Conservation (phyloP, 2,797 vertebrate species). For the Sebastes trivittatus region DNA sequence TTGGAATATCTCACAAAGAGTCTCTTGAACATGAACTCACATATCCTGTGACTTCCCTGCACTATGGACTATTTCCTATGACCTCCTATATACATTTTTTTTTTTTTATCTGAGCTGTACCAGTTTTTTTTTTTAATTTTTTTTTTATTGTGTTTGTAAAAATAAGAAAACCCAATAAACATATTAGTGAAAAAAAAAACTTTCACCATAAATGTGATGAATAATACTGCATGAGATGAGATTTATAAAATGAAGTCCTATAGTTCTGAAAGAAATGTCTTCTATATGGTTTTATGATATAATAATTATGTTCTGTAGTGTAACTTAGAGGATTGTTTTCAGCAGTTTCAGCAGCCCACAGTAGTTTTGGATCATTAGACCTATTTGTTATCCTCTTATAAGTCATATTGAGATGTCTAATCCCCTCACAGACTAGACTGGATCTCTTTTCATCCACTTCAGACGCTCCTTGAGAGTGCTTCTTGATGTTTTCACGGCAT, state of each 20-base stretch:
- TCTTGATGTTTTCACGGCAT: conserved; percentile 20
- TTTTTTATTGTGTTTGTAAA: no score
- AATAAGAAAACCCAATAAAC: no score
- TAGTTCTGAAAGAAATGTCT: background rate
- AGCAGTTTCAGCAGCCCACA: background rate
- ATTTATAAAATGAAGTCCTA: background rate
- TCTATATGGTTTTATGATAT: background rate
- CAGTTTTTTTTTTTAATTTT: fast-evolving
- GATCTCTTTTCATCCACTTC: background rate
- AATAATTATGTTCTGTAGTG: background rate
- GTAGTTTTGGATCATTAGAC: background rate
- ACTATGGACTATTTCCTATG: no score
- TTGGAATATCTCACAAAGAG: no score
- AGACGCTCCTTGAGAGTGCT: background rate
- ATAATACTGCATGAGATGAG: background rate
- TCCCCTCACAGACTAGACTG: background rate
- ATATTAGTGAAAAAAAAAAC: no score
- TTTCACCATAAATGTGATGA: background rate
- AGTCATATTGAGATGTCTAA: background rate
- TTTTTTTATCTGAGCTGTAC: no score
- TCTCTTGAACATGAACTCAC: no score
- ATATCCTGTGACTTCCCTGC: no score
- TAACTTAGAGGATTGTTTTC: background rate
- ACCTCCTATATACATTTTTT: no score
- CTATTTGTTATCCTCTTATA: background rate